phyloP scores from a whole-genome alignment of 1,140 invertebrate species.

The Aethina tumida region DNA sequence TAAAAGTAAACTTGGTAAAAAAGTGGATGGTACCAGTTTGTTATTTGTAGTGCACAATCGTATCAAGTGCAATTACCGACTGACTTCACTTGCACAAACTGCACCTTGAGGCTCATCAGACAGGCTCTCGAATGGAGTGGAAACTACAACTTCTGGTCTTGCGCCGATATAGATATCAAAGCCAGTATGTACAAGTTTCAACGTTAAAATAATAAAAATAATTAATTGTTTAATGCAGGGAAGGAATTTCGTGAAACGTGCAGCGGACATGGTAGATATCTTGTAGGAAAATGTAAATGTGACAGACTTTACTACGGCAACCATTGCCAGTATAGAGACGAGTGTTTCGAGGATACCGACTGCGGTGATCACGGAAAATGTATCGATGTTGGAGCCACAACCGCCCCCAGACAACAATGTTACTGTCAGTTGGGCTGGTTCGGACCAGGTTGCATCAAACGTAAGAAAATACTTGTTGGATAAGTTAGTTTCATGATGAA shows the following conservation, averaged over 20 bases:
- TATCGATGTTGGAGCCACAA: slow-evolving; percentile 66
- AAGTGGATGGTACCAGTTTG: no score
- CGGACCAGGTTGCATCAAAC: slow-evolving; percentile 65
- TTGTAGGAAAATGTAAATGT: slow-evolving; percentile 70
- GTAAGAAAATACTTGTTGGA: slow-evolving; percentile 40
- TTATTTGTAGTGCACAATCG: slow-evolving; percentile 60
- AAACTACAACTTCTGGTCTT: slow-evolving; percentile 86
- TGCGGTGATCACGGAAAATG: slow-evolving; percentile 79
- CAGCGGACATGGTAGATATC: slow-evolving; percentile 67
- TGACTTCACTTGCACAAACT: slow-evolving; percentile 79
- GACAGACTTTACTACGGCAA: slow-evolving; percentile 69
- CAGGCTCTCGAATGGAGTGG: slow-evolving; percentile 83
- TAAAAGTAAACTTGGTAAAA: no score
- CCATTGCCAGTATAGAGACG: slow-evolving; percentile 75
- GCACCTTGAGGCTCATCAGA: slow-evolving; percentile 76
- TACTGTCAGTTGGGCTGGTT: slow-evolving; percentile 85
- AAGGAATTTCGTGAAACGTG: slow-evolving; percentile 72
- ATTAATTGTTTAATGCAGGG: slow-evolving; percentile 35
- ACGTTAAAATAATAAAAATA: slow-evolving; percentile 1
- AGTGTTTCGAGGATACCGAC: slow-evolving; percentile 71
- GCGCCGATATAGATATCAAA: slow-evolving; percentile 86
- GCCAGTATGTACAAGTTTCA: slow-evolving; percentile 35
- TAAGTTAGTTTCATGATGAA: slow-evolving; percentile 2
- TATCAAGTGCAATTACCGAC: slow-evolving; percentile 69
- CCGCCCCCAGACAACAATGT: slow-evolving; percentile 72